These are phyloP conservation scores for Halictus ligatus DNA, from an alignment of 2,888 invertebrate genomes.

Conservation along the genomic window DNA sequence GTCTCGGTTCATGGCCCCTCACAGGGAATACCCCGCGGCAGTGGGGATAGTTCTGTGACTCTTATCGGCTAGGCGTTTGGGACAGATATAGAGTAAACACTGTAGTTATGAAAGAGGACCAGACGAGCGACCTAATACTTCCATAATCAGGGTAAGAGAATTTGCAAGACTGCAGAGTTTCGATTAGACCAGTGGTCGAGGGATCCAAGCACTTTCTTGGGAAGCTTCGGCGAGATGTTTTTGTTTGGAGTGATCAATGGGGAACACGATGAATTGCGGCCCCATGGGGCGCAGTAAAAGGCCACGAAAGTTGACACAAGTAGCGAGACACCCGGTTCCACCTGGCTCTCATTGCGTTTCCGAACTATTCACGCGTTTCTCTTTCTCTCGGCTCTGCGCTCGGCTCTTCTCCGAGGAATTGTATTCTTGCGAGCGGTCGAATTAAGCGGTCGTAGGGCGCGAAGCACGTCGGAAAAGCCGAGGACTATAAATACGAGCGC, in stretches of 20 bases:
- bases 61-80: too few relatives aligned
- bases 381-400: background rate
- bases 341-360: slow-evolving; percentile 40
- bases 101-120: background rate
- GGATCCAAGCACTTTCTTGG: background rate
- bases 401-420: slow-evolving; percentile 25
- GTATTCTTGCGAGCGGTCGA: slow-evolving; percentile 70
- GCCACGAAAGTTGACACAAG: slow-evolving; percentile 30
- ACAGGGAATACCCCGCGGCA: too few relatives aligned
- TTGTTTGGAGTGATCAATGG: background rate
- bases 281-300: background rate
- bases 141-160: background rate
- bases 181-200: background rate
- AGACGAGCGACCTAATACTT: background rate
- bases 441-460: slow-evolving; percentile 70
- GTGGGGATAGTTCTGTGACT: too few relatives aligned
- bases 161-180: background rate
- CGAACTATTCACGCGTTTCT: slow-evolving; percentile 38
- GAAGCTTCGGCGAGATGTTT: background rate
- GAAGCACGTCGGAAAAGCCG: slow-evolving; percentile 70
- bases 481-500: slow-evolving; percentile 68
- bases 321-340: slow-evolving; percentile 43
- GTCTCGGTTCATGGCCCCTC: too few relatives aligned
- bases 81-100: too few relatives aligned
- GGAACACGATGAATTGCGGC: background rate